phyloP scores from a whole-genome alignment of 1,140 invertebrate genomes.

The Calephelis virginiensis region DNA sequence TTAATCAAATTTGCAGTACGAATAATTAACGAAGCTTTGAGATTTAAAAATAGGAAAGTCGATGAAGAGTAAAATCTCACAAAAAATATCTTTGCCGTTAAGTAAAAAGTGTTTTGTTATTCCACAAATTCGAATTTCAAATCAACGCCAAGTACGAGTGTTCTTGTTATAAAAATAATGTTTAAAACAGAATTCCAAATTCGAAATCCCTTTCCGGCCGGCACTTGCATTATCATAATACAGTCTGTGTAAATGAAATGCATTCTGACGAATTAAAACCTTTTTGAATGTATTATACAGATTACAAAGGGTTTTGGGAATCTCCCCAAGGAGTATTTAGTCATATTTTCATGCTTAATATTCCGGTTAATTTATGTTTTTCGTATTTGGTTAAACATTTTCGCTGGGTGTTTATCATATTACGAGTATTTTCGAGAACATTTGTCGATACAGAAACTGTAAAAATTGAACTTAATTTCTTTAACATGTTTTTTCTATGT shows the following conservation, averaged over 20 bases:
- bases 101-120: conserved; percentile 26
- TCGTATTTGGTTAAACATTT: conserved; percentile 6
- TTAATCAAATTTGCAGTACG: too few species aligned
- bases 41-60: background rate
- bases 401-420: background rate
- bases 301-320: conserved; percentile 21
- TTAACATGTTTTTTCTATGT: too few species aligned
- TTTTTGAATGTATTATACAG: conserved; percentile 33
- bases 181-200: conserved; percentile 32
- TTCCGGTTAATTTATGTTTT: conserved; percentile 11
- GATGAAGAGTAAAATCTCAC: background rate
- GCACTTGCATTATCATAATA: conserved; percentile 26
- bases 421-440: background rate
- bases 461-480: too few species aligned
- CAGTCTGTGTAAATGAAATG: conserved; percentile 23
- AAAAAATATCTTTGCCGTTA: conserved; percentile 10
- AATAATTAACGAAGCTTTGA: too few species aligned
- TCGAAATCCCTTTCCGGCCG: conserved; percentile 29
- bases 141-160: conserved; percentile 23
- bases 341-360: conserved; percentile 13
- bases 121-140: conserved; percentile 28
- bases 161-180: conserved; percentile 28
- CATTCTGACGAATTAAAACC: conserved; percentile 31
- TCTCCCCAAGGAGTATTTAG: conserved; percentile 11
- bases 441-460: background rate